Evolutionary conservation across 2,113 vertebrate genomes (phyloP).

Genomic region (Acinonyx jubatus): DNA sequence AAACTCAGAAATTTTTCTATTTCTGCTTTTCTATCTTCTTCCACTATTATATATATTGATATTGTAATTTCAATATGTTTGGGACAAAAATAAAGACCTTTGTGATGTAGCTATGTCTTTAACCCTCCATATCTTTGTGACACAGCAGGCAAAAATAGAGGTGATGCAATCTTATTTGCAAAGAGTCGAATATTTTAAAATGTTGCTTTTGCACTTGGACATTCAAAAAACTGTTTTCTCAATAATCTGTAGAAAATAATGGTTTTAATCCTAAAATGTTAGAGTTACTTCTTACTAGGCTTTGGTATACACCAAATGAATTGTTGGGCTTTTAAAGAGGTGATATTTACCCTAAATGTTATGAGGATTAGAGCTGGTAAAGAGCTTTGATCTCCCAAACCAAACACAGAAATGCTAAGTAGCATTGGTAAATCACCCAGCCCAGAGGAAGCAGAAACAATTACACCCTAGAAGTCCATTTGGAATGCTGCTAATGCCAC

Average conservation of each 20-base stretch:
- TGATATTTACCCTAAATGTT: not conserved
- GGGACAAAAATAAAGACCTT: slow-evolving; percentile 51
- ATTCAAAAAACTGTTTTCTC: not conserved
- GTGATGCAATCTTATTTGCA: slow-evolving; percentile 38
- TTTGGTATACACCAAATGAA: not conserved
- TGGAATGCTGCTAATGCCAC: not conserved
- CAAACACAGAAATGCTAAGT: not conserved
- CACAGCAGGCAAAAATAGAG: not conserved
- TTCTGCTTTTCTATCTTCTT: slow-evolving; percentile 28
- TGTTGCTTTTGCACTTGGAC: not conserved
- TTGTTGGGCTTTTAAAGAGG: not conserved
- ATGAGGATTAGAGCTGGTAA: not conserved
- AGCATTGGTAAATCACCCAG: not conserved
- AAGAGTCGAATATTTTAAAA: slow-evolving; percentile 56
- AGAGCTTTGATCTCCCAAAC: not conserved
- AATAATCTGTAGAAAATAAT: not conserved
- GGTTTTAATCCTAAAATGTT: not conserved
- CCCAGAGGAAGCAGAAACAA: not conserved
- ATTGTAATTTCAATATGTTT: slow-evolving; percentile 64
- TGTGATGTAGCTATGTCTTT: not conserved
- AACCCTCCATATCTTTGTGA: not conserved
- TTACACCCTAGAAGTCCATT: not conserved
- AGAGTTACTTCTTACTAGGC: not conserved
- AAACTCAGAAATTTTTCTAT: slow-evolving; percentile 23
- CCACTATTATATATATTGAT: slow-evolving; percentile 48